Percentiles rank a stretch among this genome's conserved stretches.
These are phyloP conservation scores for Machaerirhynchus nigripectus DNA, from an alignment of 2,113 vertebrate genomes.

Conservation along the genomic window DNA sequence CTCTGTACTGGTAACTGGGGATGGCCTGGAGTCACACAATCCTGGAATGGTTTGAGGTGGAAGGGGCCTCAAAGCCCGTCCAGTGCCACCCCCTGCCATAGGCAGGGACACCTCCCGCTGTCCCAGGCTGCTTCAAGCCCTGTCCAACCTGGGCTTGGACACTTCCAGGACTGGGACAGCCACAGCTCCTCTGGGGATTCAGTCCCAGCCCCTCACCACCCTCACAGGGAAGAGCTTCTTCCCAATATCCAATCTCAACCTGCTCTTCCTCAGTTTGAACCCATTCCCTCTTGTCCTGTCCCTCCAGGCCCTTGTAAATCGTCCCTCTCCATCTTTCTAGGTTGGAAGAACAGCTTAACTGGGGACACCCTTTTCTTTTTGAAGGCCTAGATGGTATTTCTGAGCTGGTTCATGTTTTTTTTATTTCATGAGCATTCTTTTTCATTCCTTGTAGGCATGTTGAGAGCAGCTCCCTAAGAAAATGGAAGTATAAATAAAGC, in stretches of 20 bases:
- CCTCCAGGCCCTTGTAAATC: not conserved
- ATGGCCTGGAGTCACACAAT: too few relatives aligned
- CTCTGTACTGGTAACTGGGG: not conserved
- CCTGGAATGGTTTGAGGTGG: not conserved
- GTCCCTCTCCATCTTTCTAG: not conserved
- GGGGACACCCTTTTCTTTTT: not conserved
- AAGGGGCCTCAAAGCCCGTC: not conserved
- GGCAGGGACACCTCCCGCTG: not conserved
- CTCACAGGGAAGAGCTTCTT: not conserved
- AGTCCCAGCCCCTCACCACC: not conserved
- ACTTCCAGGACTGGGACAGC: not conserved
- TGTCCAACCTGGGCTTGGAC: not conserved
- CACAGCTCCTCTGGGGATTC: not conserved
- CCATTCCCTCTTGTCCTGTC: not conserved
- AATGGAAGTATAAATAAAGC: not conserved
- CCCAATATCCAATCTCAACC: too few relatives aligned
- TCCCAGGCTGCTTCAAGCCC: not conserved
- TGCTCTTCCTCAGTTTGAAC: not conserved
- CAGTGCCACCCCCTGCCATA: not conserved
- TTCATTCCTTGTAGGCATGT: not conserved
- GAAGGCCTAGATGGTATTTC: not conserved
- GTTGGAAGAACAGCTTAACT: not conserved
- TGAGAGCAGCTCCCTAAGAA: not conserved
- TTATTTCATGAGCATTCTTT: not conserved
- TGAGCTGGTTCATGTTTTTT: not conserved